Conservation (phyloP, 2,113 vertebrate genomes). For the Edolisoma coerulescens region DNA sequence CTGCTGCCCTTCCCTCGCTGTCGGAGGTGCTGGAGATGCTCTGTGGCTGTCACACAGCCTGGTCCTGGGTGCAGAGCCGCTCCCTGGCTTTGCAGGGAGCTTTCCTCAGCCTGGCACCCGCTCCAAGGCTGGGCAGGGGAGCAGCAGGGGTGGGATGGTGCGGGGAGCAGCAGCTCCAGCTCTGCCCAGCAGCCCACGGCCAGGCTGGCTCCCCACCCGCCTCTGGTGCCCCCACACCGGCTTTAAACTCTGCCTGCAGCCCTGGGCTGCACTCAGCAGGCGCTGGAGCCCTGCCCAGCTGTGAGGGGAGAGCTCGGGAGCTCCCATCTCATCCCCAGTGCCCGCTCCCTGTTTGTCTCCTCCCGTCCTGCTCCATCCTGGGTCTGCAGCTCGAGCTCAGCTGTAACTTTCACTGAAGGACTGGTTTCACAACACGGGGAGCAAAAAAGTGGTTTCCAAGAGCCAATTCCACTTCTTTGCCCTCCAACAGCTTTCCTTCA, state of each 20-base stretch:
- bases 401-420: neutral
- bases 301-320: neutral
- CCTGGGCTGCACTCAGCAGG: neutral
- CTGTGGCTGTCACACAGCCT: rapidly evolving
- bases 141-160: rapidly evolving
- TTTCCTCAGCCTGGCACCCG: neutral
- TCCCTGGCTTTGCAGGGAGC: too few species aligned
- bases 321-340: neutral
- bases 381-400: rapidly evolving
- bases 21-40: neutral
- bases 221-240: neutral
- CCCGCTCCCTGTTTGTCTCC: neutral
- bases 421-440: rapidly evolving
- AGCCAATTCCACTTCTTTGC: neutral
- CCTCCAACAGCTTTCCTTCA: neutral
- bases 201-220: neutral
- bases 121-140: neutral
- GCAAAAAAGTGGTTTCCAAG: neutral
- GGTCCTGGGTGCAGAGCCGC: neutral
- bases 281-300: neutral
- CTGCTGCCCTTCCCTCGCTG: neutral
- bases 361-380: neutral
- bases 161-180: neutral
- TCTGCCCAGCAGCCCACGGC: neutral
- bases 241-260: neutral